A percentile compares a stretch with the other conserved stretches of the same genome.
These are phyloP conservation scores for Dromococcyx pavoninus DNA, from an alignment of 2,797 vertebrate species.

Conservation along the genomic window DNA sequence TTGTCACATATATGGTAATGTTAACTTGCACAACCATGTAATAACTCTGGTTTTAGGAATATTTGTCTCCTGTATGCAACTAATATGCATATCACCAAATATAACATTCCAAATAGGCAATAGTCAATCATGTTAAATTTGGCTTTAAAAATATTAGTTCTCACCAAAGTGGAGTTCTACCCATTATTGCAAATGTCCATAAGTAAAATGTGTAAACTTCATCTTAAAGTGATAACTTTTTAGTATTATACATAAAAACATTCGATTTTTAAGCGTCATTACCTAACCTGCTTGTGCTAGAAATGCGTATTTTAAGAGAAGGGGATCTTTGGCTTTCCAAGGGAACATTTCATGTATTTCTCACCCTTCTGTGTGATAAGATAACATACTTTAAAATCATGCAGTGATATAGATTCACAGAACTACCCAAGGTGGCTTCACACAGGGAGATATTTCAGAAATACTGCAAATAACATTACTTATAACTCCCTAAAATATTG, in stretches of 20 bases:
- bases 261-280: not conserved
- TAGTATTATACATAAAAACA: not conserved
- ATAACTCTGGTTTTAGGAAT: not conserved
- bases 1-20: not conserved
- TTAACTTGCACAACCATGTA: not conserved
- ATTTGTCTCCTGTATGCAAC: not conserved
- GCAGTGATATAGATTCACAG: not conserved
- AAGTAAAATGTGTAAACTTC: not conserved
- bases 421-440: not conserved
- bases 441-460: not conserved
- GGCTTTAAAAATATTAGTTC: not conserved
- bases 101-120: not conserved
- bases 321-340: not conserved
- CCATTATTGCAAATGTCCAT: not conserved
- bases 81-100: not conserved
- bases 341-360: not conserved
- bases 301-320: not conserved
- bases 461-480: not conserved
- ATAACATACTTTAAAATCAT: not conserved
- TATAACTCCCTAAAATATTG: not conserved
- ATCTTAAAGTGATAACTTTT: not conserved
- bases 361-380: not conserved
- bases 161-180: not conserved
- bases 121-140: not conserved
- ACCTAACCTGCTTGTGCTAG: not conserved